phyloP scores from a whole-genome alignment of 2,797 vertebrate species.

The Apodemus agrarius region DNA sequence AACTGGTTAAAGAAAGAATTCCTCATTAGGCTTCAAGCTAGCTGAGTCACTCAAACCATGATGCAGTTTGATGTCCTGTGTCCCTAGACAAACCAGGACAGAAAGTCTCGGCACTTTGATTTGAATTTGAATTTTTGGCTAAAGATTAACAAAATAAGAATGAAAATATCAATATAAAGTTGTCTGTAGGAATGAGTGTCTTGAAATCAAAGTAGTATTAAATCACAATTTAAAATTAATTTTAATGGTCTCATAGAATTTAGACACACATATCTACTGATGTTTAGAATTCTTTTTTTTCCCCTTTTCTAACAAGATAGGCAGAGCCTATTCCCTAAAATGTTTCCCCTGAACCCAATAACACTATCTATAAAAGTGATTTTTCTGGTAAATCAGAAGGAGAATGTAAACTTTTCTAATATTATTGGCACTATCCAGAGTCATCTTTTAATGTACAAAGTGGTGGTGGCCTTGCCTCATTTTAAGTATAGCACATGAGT shows the following conservation, averaged over 20 bases:
- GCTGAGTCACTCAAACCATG: not conserved
- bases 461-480: not conserved
- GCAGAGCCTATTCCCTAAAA: not conserved
- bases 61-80: not conserved
- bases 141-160: slow-evolving; percentile 20
- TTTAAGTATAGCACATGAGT: not conserved
- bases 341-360: not conserved
- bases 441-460: slow-evolving; percentile 13
- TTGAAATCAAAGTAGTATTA: slow-evolving; percentile 8
- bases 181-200: not conserved
- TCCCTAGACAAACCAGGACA: not conserved
- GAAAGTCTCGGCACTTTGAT: not conserved
- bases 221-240: slow-evolving; percentile 54
- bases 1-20: not conserved
- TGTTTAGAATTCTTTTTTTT: slow-evolving; percentile 6
- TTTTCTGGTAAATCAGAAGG: not conserved
- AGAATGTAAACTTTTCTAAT: not conserved
- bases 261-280: not conserved
- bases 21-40: not conserved
- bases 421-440: not conserved
- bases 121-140: slow-evolving; percentile 10
- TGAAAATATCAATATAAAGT: not conserved
- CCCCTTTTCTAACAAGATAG: not conserved
- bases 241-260: slow-evolving; percentile 21
- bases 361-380: not conserved